These are phyloP conservation scores for Oostethus manadensis DNA, from an alignment of 2,113 vertebrate species.

Conservation along the genomic window DNA sequence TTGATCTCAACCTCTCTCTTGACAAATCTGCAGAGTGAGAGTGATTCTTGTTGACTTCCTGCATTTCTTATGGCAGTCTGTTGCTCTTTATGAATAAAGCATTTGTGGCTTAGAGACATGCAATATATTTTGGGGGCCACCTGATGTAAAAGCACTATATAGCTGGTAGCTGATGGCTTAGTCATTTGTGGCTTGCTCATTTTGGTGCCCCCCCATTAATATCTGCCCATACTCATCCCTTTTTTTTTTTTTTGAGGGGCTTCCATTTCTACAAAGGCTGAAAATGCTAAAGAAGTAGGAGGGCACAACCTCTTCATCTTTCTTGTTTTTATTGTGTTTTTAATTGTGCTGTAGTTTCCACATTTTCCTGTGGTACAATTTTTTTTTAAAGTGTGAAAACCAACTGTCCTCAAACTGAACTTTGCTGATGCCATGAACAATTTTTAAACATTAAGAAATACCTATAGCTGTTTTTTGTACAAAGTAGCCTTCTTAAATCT, in stretches of 20 bases:
- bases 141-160: conserved; percentile 43
- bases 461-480: neutral
- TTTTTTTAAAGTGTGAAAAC: too few relatives aligned
- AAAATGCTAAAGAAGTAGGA: too few relatives aligned
- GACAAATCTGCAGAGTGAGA: conserved; percentile 45
- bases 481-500: conserved; percentile 22
- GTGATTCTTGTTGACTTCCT: conserved; percentile 42
- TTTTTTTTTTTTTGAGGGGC: too few relatives aligned
- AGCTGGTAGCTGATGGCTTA: conserved; percentile 17
- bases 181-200: conserved; percentile 27
- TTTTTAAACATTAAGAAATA: too few relatives aligned
- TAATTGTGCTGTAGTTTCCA: too few relatives aligned
- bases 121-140: conserved; percentile 57
- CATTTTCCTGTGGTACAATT: too few relatives aligned
- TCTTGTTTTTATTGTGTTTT: too few relatives aligned
- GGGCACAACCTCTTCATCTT: too few relatives aligned
- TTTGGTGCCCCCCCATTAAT: conserved; percentile 33
- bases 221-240: conserved; percentile 11
- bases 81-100: conserved; percentile 66
- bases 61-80: conserved; percentile 41
- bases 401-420: too few relatives aligned
- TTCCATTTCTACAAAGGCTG: too few relatives aligned
- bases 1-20: conserved; percentile 57
- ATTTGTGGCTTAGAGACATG: conserved; percentile 44
- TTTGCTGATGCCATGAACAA: too few relatives aligned